These are phyloP conservation scores for Julus scanicus DNA, from an alignment of 2,888 invertebrate genomes.

Conservation along the genomic window DNA sequence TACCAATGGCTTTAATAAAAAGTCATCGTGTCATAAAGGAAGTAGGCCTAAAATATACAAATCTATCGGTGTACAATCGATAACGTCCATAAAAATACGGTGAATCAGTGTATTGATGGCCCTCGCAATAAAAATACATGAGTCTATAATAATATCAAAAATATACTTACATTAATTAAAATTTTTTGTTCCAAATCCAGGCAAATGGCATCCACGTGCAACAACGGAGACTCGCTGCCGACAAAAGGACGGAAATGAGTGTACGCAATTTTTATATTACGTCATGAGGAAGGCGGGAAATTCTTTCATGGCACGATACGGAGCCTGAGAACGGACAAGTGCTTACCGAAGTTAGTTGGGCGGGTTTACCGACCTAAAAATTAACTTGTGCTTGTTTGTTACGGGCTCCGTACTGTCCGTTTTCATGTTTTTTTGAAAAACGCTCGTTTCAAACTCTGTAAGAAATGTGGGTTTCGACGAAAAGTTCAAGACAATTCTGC, in stretches of 20 bases:
- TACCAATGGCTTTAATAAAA: not conserved
- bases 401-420: too few species aligned
- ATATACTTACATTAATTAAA: not conserved
- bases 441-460: too few species aligned
- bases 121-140: too few species aligned
- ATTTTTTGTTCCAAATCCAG: not conserved
- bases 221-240: not conserved
- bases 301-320: not conserved
- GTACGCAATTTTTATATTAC: not conserved
- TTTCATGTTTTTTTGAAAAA: too few species aligned
- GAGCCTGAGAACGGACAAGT: not conserved
- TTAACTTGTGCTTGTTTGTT: too few species aligned
- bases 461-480: too few species aligned
- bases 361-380: too few species aligned
- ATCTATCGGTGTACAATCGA: too few species aligned
- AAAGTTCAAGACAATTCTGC: too few species aligned
- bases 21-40: not conserved
- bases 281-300: not conserved
- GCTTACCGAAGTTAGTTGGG: too few species aligned
- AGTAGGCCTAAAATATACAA: not conserved
- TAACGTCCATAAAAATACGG: too few species aligned
- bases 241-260: not conserved
- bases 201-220: conserved; percentile 19
- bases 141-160: not conserved
- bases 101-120: too few species aligned